Evolutionary conservation across 1,140 invertebrate species (phyloP).

Genomic region (Akabosia matsudoensis): DNA sequence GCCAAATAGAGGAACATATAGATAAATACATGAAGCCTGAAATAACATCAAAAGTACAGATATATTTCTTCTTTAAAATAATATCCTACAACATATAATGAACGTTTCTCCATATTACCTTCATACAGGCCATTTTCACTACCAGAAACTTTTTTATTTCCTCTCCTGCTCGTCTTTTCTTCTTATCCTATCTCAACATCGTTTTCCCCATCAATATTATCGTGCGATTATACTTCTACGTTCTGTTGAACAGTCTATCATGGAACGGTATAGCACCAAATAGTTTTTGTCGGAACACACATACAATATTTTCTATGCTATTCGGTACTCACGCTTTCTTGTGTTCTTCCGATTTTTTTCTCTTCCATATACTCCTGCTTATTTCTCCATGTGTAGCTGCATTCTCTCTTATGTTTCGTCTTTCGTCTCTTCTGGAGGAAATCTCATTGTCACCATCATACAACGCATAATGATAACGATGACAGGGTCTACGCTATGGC

Average conservation of each 20-base stretch:
- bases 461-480: not conserved
- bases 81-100: too few species aligned
- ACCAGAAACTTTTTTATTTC: not conserved
- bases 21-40: not conserved
- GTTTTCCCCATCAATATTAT: not conserved
- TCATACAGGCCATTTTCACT: not conserved
- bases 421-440: constrained; percentile 13
- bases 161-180: not conserved
- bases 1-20: not conserved
- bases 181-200: not conserved
- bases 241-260: not conserved
- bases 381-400: not conserved
- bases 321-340: not conserved
- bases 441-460: constrained; percentile 23
- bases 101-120: too few species aligned
- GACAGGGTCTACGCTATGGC: constrained; percentile 43
- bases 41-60: too few species aligned
- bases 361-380: not conserved
- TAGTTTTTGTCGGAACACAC: not conserved
- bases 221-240: too few species aligned
- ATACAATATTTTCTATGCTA: not conserved
- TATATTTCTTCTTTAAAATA: too few species aligned
- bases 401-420: not conserved
- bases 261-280: not conserved
- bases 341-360: not conserved